A percentile compares a stretch with the other conserved stretches of the same genome.
phyloP scores from a whole-genome alignment of 2,113 vertebrate genomes.

The Phrynosoma blainvillii region DNA sequence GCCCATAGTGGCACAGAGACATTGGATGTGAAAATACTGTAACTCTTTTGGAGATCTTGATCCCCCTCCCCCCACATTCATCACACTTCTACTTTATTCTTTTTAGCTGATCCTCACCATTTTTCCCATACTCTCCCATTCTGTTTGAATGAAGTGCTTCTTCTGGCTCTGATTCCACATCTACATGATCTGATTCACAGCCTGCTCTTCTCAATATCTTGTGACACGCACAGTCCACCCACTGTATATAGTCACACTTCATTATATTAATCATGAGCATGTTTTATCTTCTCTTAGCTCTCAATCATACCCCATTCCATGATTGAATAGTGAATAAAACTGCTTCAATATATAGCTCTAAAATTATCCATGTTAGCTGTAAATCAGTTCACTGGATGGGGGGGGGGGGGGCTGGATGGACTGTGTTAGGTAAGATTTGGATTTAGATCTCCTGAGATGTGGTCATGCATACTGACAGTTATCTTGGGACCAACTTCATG shows the following conservation, averaged over 20 bases:
- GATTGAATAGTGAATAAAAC: not conserved
- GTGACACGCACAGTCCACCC: slow-evolving; percentile 24
- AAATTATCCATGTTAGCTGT: not conserved
- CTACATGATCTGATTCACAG: slow-evolving; percentile 3
- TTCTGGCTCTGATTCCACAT: not conserved
- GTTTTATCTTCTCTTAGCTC: not conserved
- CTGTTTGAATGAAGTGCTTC: not conserved
- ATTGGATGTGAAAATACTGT: not conserved
- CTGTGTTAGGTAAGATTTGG: not conserved
- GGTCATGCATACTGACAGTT: not conserved
- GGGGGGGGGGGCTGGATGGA: not conserved
- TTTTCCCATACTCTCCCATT: not conserved
- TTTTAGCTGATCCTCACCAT: not conserved
- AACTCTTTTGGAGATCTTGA: not conserved
- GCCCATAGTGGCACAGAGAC: not conserved
- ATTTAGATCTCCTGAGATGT: not conserved
- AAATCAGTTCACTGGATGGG: not conserved
- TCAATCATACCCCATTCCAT: not conserved
- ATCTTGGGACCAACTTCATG: not conserved
- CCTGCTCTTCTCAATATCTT: slow-evolving; percentile 26
- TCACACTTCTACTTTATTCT: not conserved
- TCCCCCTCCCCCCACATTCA: no score
- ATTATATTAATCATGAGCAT: slow-evolving; percentile 27
- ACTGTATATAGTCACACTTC: slow-evolving; percentile 28
- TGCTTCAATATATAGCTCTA: not conserved